Base-by-base conservation (phyloP, 2,113 vertebrate species). In the Bufo bufo region DNA sequence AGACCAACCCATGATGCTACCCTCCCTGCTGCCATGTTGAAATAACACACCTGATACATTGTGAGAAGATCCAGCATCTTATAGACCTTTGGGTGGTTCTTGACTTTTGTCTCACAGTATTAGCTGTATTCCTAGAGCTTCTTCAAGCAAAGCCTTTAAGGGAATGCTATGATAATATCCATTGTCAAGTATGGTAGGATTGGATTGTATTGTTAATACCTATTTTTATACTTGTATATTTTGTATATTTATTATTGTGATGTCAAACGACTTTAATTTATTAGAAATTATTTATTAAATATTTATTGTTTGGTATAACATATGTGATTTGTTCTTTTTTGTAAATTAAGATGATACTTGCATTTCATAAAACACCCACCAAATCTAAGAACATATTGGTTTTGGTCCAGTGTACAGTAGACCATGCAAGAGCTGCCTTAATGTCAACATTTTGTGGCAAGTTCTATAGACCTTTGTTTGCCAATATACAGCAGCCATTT, bases 241-340 rank as follows among this genome's bases (percentile, higher is more conserved):
- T 6, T 47, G 12, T 81, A n/a, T 69, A 71, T 71, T 69, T 83
- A 83, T 66, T 83, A 65, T 83, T 83, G 43, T n/a, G 8, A 7
- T 47, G 11, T 19, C 14, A 49, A 63, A 13, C 23, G 6, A 56
- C 13, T 43, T 72, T 23, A 74, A 85, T 85, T 85, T 85, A 85
- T 85, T 72, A 23, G 2, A 58, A 58, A 13, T 54, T 85, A 85
- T 85, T 85, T 85, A 85, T 85, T 85, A 85, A 85, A 85, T 85
- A 85, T 85, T 85, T 85, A 85, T 85, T 74, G 33, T 61, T 81
- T 81, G 54, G n/a, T 81, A 81, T 19, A 19, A 17, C 14, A 61
- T 61, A 14, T 59, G 13, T 45, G 23, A 33, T 59, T 61, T 43
- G 0, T 45, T 45, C 54, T 58, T 81, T 6, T 14, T 72, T 45